Evolutionary conservation across 2,888 invertebrate genomes (phyloP).

Genomic region (Ichneumoninae sp.): DNA sequence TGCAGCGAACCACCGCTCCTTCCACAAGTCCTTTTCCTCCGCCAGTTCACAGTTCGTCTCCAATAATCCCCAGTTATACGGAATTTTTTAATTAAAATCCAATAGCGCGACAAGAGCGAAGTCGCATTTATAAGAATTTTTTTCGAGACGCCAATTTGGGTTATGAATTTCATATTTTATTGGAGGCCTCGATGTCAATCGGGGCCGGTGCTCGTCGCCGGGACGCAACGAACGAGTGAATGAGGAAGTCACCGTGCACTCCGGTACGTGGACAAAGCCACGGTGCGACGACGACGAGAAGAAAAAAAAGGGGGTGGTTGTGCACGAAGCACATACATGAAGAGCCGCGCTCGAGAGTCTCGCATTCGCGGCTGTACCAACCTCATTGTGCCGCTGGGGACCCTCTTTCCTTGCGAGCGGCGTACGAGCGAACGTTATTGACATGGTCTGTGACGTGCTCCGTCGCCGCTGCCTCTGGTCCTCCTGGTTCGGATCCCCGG

Average conservation of each 20-base stretch:
- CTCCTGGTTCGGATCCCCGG: constrained; percentile 30
- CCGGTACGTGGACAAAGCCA: constrained; percentile 57
- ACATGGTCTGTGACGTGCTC: constrained; percentile 74
- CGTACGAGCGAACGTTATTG: constrained; percentile 69
- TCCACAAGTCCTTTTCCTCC: background rate
- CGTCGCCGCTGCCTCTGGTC: constrained; percentile 54
- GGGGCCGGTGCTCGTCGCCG: background rate
- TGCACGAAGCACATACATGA: constrained; percentile 22
- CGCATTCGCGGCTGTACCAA: constrained; percentile 51
- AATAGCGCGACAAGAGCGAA: background rate
- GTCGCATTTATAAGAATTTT: background rate
- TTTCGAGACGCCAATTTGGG: background rate
- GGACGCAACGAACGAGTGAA: constrained; percentile 29
- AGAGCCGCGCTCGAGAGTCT: constrained; percentile 41
- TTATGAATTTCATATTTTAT: constrained; percentile 44
- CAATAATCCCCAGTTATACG: background rate
- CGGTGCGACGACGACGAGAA: constrained; percentile 40
- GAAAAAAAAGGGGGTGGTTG: constrained; percentile 34
- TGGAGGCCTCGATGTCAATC: constrained; percentile 29
- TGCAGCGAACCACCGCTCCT: background rate
- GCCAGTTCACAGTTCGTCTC: background rate
- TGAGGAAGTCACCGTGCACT: constrained; percentile 53
- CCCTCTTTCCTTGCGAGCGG: constrained; percentile 69
- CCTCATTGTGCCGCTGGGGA: constrained; percentile 64
- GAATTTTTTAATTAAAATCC: background rate